Conservation (phyloP, 35 echinoderm and acorn worm species). For the Hemicentrotus pulcherrimus region DNA sequence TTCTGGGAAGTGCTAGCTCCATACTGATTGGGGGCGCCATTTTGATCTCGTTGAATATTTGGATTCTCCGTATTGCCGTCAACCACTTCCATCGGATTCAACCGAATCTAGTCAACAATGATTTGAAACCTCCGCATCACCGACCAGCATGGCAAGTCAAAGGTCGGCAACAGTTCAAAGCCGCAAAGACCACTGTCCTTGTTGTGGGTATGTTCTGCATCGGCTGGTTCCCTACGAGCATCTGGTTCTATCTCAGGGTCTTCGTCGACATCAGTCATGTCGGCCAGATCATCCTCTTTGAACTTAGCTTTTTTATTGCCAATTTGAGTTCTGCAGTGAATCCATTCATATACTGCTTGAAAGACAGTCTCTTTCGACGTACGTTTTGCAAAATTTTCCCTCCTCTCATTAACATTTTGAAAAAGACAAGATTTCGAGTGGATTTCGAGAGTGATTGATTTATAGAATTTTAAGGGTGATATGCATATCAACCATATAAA, state of each 20-base stretch:
- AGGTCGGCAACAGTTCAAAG: slow-evolving; percentile 15
- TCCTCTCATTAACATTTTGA: not conserved
- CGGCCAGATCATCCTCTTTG: not conserved
- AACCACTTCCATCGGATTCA: slow-evolving; percentile 3
- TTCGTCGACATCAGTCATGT: not conserved
- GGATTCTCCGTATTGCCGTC: not conserved
- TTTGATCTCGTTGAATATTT: not conserved
- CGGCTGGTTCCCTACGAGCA: slow-evolving; percentile 29
- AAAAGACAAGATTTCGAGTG: not conserved
- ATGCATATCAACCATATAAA: too few species aligned
- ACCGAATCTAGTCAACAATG: not conserved
- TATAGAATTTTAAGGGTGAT: too few species aligned
- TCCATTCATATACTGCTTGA: slow-evolving; percentile 29
- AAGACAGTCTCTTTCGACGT: slow-evolving; percentile 3
- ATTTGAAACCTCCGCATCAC: not conserved
- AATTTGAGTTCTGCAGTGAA: slow-evolving; percentile 40
- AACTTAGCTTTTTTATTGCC: not conserved
- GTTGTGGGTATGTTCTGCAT: slow-evolving; percentile 35
- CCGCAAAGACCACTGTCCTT: not conserved
- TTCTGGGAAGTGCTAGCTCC: not conserved
- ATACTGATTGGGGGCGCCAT: not conserved
- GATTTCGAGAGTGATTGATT: not conserved
- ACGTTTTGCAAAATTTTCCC: slow-evolving; percentile 37
- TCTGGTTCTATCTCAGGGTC: slow-evolving; percentile 15
- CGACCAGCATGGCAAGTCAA: not conserved